Base-by-base conservation (phyloP, 2,888 invertebrate species). In the Isotomurus palustris region DNA sequence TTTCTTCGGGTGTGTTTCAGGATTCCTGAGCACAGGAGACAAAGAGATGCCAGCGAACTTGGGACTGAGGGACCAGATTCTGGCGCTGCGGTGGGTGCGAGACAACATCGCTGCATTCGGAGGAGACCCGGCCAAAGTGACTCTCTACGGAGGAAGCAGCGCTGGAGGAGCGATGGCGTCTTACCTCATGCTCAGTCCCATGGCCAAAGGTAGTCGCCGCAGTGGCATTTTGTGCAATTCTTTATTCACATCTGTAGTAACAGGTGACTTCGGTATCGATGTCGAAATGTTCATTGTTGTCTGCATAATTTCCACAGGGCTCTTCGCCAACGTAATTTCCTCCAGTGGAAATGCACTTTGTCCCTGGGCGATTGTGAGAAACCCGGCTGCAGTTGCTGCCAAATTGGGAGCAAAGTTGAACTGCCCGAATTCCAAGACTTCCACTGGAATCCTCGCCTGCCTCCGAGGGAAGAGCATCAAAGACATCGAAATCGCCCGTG, bases 21-120 rank as follows among this genome's bases (percentile, higher is more conserved):
- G 64, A 12, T 64, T 64, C 28, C 41, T 64, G 1, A 59, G 54
- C 27, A 64, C 57, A 1, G 51, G 58, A 10, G 58, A 64, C 32
- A 56, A 44, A 28, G 51, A 62, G 10, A 38, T 49, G 1, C 22
- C 59, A 17, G 54, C 64, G 1, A 64, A 64, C 48, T 40, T 64
- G 14, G 64, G 59, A 1, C n/a, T 62, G 27, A 48, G 57, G 14
- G 64, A 59, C 29, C 50, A 51, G 29, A 38, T 61, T 12, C 19
- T 36, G 14, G 52, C 54, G 17, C 32, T 64, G 27, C 53, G 50
- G 38, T 61, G 64, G 65, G 36, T 64, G 10, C 19, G 60, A 35
- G n/a, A 49, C 12, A 64, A 62, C 25, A 61, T 66, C 24, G 55
- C 56, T 41, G 50, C 43, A 21, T 66, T 63, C 50, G 66, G 64